Percentiles rank a stretch among this genome's conserved stretches.
Conservation (phyloP, 2,113 vertebrate genomes). For the Todiramphus chloris region DNA sequence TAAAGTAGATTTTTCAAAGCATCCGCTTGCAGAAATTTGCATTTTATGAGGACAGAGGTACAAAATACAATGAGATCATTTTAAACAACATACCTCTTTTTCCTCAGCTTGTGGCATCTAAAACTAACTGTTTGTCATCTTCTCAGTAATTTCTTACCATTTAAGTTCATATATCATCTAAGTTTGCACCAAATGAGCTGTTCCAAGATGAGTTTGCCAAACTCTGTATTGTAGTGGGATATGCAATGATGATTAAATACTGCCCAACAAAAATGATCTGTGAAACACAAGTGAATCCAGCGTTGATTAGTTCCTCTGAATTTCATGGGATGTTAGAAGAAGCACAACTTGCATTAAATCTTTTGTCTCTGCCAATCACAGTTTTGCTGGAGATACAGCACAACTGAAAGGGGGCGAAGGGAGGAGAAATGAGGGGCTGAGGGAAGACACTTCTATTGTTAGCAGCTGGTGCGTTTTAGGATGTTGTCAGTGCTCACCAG, state of each 20-base stretch:
- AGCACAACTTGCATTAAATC: not conserved
- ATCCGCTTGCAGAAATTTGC: conserved; percentile 13
- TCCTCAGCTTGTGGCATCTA: conserved; percentile 1
- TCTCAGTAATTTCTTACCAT: conserved; percentile 1
- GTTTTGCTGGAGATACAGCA: not conserved
- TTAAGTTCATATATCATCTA: conserved; percentile 33
- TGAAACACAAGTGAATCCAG: not conserved
- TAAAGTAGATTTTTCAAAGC: conserved; percentile 1
- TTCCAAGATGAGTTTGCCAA: conserved; percentile 22
- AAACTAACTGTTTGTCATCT: not conserved
- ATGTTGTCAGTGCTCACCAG: not conserved
- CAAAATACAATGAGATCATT: not conserved
- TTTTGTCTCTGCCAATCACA: not conserved
- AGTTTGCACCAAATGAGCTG: conserved; percentile 21
- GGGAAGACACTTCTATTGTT: not conserved
- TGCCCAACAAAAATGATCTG: conserved; percentile 7
- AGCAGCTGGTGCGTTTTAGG: not conserved
- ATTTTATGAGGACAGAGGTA: conserved; percentile 32
- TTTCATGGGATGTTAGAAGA: not conserved
- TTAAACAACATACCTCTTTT: conserved; percentile 35
- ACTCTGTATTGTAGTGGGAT: not conserved
- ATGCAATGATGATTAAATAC: not conserved
- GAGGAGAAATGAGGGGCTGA: not conserved
- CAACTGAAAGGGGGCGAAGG: not conserved
- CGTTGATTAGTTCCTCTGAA: not conserved